Conservation (phyloP, 2,113 vertebrate genomes). For the Pseudopodoces humilis region DNA sequence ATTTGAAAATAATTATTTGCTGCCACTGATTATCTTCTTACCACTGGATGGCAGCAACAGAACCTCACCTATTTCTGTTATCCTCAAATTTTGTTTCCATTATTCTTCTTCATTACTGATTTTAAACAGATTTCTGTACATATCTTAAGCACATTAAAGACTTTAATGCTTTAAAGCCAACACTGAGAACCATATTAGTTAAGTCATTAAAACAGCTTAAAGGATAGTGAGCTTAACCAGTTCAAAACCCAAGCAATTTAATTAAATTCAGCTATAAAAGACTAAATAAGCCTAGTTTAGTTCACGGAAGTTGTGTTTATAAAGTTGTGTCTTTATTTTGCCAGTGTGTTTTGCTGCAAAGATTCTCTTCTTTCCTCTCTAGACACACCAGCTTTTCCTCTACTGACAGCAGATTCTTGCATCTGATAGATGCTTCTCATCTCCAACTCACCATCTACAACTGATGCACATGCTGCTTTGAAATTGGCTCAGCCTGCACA, state of each 20-base stretch:
- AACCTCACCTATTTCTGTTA: constrained; percentile 34
- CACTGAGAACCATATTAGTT: not conserved
- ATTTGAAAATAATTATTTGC: not conserved
- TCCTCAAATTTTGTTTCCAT: constrained; percentile 14
- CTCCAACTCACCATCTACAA: not conserved
- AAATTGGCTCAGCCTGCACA: not conserved
- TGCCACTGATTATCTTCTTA: not conserved
- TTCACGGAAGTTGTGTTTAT: not conserved
- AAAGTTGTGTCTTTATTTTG: not conserved
- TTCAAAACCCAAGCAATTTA: constrained; percentile 24
- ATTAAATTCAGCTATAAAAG: constrained; percentile 14
- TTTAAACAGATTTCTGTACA: constrained; percentile 8
- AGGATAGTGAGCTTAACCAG: not conserved
- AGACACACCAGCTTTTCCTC: not conserved
- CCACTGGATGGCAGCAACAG: constrained; percentile 87
- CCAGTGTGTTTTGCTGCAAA: not conserved
- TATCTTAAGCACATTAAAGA: not conserved
- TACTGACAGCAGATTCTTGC: not conserved
- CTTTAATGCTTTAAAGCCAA: not conserved
- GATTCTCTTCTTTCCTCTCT: not conserved
- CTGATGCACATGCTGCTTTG: not conserved
- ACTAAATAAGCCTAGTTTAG: not conserved
- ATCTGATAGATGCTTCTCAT: not conserved
- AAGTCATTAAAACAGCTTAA: constrained; percentile 6
- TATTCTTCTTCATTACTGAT: not conserved